Evolutionary conservation across 1,140 invertebrate species (phyloP).

Genomic region (Diachasmimorpha longicaudata): DNA sequence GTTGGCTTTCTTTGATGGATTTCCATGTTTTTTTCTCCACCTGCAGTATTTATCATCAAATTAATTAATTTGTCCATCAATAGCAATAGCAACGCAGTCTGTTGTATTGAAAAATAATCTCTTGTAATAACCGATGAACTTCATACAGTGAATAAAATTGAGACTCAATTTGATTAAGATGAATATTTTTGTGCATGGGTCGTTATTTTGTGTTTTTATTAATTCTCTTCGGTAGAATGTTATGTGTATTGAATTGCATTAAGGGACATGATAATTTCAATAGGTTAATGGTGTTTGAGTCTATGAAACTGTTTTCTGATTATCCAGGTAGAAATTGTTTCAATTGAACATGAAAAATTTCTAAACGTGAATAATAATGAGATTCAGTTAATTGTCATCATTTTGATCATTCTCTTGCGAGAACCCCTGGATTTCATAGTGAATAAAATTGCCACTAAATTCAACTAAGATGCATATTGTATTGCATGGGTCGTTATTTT

Average conservation of each 20-base stretch:
- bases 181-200: conserved; percentile 26
- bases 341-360: too few relatives aligned
- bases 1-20: background rate
- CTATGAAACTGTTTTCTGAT: too few relatives aligned
- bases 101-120: conserved; percentile 18
- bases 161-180: conserved; percentile 57
- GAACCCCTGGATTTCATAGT: too few relatives aligned
- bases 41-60: background rate
- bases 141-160: conserved; percentile 61
- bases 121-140: conserved; percentile 56
- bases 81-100: background rate
- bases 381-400: too few relatives aligned
- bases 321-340: too few relatives aligned
- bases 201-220: conserved; percentile 51
- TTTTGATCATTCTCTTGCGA: too few relatives aligned
- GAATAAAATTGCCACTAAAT: too few relatives aligned
- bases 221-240: conserved; percentile 24
- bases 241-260: conserved; percentile 1
- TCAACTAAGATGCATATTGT: too few relatives aligned
- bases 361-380: too few relatives aligned
- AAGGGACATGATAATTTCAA: too few relatives aligned
- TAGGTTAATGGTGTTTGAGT: too few relatives aligned
- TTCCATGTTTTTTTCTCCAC: background rate
- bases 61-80: background rate
- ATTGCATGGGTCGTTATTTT: too few relatives aligned